Evolutionary conservation across 2,797 vertebrate species (phyloP).

Genomic region (Parambassis ranga): DNA sequence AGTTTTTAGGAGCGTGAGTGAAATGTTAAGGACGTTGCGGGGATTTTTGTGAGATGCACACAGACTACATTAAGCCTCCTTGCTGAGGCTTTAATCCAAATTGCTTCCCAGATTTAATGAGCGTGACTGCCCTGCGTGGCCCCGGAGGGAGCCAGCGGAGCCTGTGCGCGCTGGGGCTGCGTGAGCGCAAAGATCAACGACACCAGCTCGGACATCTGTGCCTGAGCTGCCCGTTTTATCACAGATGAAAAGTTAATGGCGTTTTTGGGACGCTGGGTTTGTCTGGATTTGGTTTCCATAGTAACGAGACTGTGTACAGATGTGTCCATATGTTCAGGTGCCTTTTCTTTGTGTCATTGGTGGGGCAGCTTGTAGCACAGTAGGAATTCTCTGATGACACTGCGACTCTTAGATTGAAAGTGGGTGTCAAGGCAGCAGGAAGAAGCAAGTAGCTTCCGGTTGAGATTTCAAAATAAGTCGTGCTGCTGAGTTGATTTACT

Average conservation of each 20-base stretch:
- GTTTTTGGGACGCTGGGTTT: no score
- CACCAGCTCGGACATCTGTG: background rate
- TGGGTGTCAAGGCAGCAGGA: background rate
- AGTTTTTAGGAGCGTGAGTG: constrained; percentile 52
- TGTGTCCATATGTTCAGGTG: no score
- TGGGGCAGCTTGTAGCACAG: background rate
- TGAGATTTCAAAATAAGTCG: constrained; percentile 9
- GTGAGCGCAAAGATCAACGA: background rate
- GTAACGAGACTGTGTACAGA: no score
- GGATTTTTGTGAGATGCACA: background rate
- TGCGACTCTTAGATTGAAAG: constrained; percentile 9
- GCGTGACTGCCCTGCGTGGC: background rate
- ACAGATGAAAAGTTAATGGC: background rate
- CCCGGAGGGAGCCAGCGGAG: background rate
- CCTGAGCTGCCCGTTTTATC: background rate
- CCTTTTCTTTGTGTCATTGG: no score
- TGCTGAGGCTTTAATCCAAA: background rate
- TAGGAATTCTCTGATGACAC: background rate
- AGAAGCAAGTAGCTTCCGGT: background rate
- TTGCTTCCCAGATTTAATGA: constrained; percentile 10
- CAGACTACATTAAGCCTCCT: background rate
- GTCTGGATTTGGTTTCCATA: background rate
- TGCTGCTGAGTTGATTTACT: fast-evolving
- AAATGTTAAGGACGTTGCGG: constrained; percentile 43
- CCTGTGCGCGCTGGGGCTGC: background rate